Percentiles rank a stretch among this genome's conserved stretches.
Conservation (phyloP, 2,888 invertebrate genomes). For the Eristalis arbustorum region DNA sequence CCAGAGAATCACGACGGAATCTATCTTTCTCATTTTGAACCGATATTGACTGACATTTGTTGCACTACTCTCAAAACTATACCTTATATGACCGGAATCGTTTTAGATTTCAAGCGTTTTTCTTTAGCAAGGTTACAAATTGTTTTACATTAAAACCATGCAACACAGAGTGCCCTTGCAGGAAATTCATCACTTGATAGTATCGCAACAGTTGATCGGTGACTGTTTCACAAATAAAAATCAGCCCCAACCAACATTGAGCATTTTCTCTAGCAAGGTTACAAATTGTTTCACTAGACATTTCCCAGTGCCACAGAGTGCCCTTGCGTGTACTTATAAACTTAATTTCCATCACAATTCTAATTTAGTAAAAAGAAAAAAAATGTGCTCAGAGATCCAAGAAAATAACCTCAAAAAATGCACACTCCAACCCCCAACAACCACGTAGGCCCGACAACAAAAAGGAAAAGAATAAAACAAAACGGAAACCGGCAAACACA, state of each 20-base stretch:
- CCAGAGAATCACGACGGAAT: not conserved
- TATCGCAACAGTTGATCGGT: not conserved
- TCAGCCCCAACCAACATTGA: not conserved
- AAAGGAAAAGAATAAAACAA: slow-evolving; percentile 17
- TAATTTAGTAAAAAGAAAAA: not conserved
- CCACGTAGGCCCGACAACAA: slow-evolving; percentile 36
- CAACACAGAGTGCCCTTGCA: slow-evolving; percentile 66
- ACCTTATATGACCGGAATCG: not conserved
- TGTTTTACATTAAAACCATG: slow-evolving; percentile 60
- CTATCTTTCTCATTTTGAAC: not conserved
- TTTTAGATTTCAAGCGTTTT: slow-evolving; percentile 27
- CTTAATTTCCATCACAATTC: not conserved
- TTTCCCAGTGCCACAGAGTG: slow-evolving; percentile 31
- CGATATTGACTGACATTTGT: not conserved
- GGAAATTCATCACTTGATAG: not conserved
- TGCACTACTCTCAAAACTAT: slow-evolving; percentile 33
- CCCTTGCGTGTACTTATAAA: slow-evolving; percentile 7
- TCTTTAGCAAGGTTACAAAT: slow-evolving; percentile 66
- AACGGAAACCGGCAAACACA: slow-evolving; percentile 64
- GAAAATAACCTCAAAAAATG: slow-evolving; percentile 55
- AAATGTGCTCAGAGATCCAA: slow-evolving; percentile 43
- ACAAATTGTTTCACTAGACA: slow-evolving; percentile 44
- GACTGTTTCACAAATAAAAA: not conserved
- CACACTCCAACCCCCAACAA: slow-evolving; percentile 9
- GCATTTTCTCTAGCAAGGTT: slow-evolving; percentile 34